phyloP scores from a whole-genome alignment of 2,797 vertebrate genomes.

The Hypotaenidia okinawae region DNA sequence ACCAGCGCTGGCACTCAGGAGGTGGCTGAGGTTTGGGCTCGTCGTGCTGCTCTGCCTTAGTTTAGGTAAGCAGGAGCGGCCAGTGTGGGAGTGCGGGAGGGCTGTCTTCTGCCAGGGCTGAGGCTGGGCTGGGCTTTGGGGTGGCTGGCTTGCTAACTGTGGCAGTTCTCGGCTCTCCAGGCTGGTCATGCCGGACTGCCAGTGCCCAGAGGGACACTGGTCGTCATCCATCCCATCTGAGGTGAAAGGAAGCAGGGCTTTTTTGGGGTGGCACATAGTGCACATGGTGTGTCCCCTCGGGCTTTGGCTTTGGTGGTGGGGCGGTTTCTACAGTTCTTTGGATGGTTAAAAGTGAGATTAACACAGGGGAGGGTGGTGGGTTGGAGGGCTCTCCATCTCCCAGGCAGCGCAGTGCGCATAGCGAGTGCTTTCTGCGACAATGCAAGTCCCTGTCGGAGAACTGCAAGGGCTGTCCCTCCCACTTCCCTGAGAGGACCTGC shows the following conservation, averaged over 20 bases:
- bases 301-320: accelerated
- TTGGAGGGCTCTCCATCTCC: accelerated
- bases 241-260: not conserved
- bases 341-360: not conserved
- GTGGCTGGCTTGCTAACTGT: accelerated
- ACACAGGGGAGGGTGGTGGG: not conserved
- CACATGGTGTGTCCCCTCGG: accelerated
- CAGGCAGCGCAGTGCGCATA: accelerated
- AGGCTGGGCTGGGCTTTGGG: not conserved
- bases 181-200: accelerated
- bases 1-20: not conserved
- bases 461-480: not conserved
- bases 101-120: not conserved
- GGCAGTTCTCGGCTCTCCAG: accelerated
- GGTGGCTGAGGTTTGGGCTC: not conserved
- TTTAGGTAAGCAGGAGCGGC: conserved; percentile 37
- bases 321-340: not conserved
- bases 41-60: not conserved
- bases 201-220: not conserved
- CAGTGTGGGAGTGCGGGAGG: not conserved
- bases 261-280: accelerated
- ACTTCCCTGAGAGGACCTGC: not conserved
- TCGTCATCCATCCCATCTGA: too few species aligned
- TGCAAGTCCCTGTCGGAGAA: accelerated
- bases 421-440: not conserved